Percentiles rank a stretch among this genome's conserved stretches.
These are phyloP conservation scores for Chaenogobius annularis DNA, from an alignment of 2,113 vertebrate genomes.

Conservation along the genomic window DNA sequence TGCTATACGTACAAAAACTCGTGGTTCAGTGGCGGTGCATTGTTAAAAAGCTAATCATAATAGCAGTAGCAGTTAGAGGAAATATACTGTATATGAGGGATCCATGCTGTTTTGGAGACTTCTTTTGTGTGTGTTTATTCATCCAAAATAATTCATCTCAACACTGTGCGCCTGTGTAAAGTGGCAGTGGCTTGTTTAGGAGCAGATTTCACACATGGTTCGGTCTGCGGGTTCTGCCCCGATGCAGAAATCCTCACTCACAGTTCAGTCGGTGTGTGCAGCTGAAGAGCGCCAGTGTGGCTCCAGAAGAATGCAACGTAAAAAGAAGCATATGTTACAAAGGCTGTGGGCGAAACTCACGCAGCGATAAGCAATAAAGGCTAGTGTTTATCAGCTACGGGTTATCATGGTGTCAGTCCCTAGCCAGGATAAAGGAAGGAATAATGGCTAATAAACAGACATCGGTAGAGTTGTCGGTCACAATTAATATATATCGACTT, in stretches of 20 bases:
- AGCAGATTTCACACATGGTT: not conserved
- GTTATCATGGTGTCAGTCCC: not conserved
- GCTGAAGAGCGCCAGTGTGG: constrained; percentile 36
- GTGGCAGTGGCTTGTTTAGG: not conserved
- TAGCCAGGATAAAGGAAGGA: not conserved
- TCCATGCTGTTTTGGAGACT: not conserved
- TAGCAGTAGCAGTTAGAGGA: not conserved
- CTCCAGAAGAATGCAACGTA: constrained; percentile 51
- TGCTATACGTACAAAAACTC: not conserved
- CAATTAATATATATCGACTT: no score
- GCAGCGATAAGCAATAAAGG: constrained; percentile 16
- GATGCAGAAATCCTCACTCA: constrained; percentile 25
- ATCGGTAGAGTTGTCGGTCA: not conserved
- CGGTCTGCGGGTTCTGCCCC: constrained; percentile 4
- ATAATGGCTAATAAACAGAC: not conserved
- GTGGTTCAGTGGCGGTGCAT: not conserved
- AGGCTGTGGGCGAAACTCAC: constrained; percentile 35
- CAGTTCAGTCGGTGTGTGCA: constrained; percentile 42
- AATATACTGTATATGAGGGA: not conserved
- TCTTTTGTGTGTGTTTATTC: not conserved
- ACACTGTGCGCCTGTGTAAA: not conserved
- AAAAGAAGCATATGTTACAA: constrained; percentile 45
- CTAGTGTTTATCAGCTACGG: not conserved
- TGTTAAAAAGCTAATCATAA: not conserved
- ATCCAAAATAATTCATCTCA: not conserved